Conservation (phyloP, 2,797 vertebrate species). For the Leucoraja ocellata region DNA sequence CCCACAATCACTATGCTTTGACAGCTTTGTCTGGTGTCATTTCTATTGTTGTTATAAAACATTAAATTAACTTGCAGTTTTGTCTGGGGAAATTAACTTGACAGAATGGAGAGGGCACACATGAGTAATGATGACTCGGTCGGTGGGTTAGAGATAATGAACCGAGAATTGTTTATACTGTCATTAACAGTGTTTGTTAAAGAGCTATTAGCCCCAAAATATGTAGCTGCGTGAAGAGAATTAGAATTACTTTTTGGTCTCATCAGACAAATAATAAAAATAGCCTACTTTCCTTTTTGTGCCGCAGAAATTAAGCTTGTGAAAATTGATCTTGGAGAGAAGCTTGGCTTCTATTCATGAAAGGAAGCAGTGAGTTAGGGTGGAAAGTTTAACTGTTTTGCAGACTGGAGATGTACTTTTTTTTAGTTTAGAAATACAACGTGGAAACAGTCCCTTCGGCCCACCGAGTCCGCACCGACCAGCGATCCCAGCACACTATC, state of each 20-base stretch:
- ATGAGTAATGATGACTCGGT: neutral
- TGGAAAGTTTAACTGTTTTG: too few species aligned
- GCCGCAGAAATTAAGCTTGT: neutral
- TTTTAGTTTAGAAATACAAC: too few species aligned
- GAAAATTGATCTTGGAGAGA: neutral
- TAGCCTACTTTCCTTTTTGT: neutral
- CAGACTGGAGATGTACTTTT: too few species aligned
- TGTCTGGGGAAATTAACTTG: constrained; percentile 4
- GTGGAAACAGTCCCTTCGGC: too few species aligned
- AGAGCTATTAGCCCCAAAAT: constrained; percentile 8
- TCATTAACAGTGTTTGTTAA: constrained; percentile 14
- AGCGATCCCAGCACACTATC: too few species aligned
- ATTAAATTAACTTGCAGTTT: constrained; percentile 28
- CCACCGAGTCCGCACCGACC: too few species aligned
- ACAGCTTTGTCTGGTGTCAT: neutral
- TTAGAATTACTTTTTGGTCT: neutral
- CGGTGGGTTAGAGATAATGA: neutral
- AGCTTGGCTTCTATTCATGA: too few species aligned
- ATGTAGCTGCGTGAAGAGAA: neutral
- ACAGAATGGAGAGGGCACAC: constrained; percentile 22
- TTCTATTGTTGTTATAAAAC: constrained; percentile 24
- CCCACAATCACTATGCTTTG: neutral
- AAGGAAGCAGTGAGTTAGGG: too few species aligned
- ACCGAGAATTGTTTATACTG: constrained; percentile 3
- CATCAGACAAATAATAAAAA: neutral